Percentiles rank a stretch among this genome's conserved stretches.
These are phyloP conservation scores for Fopius arisanus DNA, from an alignment of 1,140 invertebrate species.

Conservation along the genomic window DNA sequence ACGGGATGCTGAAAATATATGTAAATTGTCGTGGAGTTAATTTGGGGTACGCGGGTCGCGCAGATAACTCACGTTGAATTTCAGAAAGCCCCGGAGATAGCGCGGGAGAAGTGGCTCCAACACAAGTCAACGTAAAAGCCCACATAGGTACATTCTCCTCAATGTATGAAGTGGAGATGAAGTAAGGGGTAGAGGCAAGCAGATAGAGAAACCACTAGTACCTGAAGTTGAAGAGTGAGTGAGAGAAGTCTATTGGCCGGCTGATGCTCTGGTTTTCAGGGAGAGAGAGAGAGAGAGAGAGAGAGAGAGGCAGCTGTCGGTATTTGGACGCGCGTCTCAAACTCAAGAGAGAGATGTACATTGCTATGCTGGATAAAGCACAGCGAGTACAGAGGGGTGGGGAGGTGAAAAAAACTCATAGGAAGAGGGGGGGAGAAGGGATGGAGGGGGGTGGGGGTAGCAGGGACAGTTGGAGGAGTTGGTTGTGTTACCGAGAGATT, in stretches of 20 bases:
- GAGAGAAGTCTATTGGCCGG: no score
- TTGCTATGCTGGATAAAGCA: conserved; percentile 21
- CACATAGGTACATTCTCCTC: no score
- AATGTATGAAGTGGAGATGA: no score
- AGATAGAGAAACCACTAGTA: no score
- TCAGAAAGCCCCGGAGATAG: neutral
- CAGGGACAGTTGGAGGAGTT: conserved; percentile 47
- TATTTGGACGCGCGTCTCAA: neutral
- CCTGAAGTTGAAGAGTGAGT: conserved; percentile 19
- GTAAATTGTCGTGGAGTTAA: neutral
- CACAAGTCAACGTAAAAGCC: no score
- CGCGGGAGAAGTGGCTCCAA: no score
- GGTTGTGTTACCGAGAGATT: conserved; percentile 56
- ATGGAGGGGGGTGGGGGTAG: conserved; percentile 41
- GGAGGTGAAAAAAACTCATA: conserved; percentile 10
- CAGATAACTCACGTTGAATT: neutral
- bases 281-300: neutral
- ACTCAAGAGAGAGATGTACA: conserved; percentile 35
- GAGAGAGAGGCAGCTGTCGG: neutral
- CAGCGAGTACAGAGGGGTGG: neutral
- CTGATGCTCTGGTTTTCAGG: no score
- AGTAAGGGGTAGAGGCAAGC: no score
- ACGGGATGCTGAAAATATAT: neutral
- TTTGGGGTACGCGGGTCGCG: neutral
- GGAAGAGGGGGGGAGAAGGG: conserved; percentile 19